A percentile compares a stretch with the other conserved stretches of the same genome.
Conservation (phyloP, 2,888 invertebrate genomes). For the Octodonta nipae region DNA sequence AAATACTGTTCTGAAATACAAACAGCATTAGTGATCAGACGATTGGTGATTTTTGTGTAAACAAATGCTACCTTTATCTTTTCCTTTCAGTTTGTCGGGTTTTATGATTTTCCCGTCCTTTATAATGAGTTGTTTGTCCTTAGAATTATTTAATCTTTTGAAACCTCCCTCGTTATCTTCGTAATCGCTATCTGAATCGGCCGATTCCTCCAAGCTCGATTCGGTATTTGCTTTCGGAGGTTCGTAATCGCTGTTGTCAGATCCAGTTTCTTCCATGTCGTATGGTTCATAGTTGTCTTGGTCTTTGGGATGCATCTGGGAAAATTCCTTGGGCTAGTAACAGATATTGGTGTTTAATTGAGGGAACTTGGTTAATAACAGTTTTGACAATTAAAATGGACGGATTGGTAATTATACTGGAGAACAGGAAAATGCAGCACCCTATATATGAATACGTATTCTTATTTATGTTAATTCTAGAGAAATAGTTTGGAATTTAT, state of each 20-base stretch:
- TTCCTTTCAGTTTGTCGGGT: slow-evolving; percentile 44
- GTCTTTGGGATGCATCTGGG: slow-evolving; percentile 14
- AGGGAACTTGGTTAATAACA: background rate
- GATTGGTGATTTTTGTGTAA: background rate
- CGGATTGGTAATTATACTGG: too few relatives aligned
- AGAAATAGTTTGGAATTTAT: too few relatives aligned
- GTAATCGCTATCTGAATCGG: slow-evolving; percentile 29
- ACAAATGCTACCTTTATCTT: slow-evolving; percentile 27
- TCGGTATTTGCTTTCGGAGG: slow-evolving; percentile 25
- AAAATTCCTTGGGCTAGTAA: too few relatives aligned
- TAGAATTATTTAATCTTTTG: slow-evolving; percentile 42
- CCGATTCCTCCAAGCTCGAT: slow-evolving; percentile 29
- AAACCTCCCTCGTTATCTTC: slow-evolving; percentile 38
- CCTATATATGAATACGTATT: too few relatives aligned
- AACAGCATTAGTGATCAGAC: too few relatives aligned
- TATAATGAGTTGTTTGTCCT: slow-evolving; percentile 57
- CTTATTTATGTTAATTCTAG: too few relatives aligned
- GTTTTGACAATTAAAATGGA: too few relatives aligned
- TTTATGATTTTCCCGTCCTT: slow-evolving; percentile 55
- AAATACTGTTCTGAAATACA: slow-evolving; percentile 12
- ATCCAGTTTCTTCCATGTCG: slow-evolving; percentile 30
- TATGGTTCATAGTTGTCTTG: slow-evolving; percentile 23
- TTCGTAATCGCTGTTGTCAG: slow-evolving; percentile 32
- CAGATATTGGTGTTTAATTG: background rate
- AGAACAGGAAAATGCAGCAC: too few relatives aligned